These are phyloP conservation scores for Mungos mungo DNA, from an alignment of 2,113 vertebrate genomes.

Conservation along the genomic window DNA sequence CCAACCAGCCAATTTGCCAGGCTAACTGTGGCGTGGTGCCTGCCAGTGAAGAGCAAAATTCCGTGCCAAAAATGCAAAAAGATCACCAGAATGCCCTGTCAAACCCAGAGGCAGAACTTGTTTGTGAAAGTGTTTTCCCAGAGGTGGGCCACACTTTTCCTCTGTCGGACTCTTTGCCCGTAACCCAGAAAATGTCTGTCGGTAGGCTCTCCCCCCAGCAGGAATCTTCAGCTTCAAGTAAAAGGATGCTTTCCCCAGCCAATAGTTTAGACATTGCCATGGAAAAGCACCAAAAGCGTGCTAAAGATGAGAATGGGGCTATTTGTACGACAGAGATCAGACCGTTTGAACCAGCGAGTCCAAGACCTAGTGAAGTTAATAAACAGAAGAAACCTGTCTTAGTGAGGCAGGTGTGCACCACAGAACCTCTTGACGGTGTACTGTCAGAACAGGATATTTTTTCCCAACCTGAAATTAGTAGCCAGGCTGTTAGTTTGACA, in stretches of 20 bases:
- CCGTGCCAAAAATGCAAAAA: slow-evolving; percentile 83
- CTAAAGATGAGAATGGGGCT: slow-evolving; percentile 96
- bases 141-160: slow-evolving; percentile 81
- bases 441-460: slow-evolving; percentile 86
- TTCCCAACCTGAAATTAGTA: slow-evolving; percentile 80
- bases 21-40: slow-evolving; percentile 77
- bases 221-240: slow-evolving; percentile 94
- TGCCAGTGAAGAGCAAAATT: slow-evolving; percentile 81
- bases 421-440: slow-evolving; percentile 91
- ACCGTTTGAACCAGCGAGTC: slow-evolving; percentile 84
- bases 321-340: slow-evolving; percentile 88
- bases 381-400: slow-evolving; percentile 94
- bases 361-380: slow-evolving; percentile 87
- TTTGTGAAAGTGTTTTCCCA: slow-evolving; percentile 76
- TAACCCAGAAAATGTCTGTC: slow-evolving; percentile 89
- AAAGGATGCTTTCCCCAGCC: slow-evolving; percentile 98
- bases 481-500: slow-evolving; percentile 63
- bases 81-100: slow-evolving; percentile 81
- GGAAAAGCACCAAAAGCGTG: slow-evolving; percentile 98
- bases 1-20: slow-evolving; percentile 86
- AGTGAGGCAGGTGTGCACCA: slow-evolving; percentile 95
- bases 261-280: slow-evolving; percentile 99
- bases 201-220: slow-evolving; percentile 93
- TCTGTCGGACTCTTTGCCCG: slow-evolving; percentile 83
- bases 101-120: slow-evolving; percentile 76